phyloP scores from a whole-genome alignment of 2,113 vertebrate species.

The Campylomormyrus numenius region DNA sequence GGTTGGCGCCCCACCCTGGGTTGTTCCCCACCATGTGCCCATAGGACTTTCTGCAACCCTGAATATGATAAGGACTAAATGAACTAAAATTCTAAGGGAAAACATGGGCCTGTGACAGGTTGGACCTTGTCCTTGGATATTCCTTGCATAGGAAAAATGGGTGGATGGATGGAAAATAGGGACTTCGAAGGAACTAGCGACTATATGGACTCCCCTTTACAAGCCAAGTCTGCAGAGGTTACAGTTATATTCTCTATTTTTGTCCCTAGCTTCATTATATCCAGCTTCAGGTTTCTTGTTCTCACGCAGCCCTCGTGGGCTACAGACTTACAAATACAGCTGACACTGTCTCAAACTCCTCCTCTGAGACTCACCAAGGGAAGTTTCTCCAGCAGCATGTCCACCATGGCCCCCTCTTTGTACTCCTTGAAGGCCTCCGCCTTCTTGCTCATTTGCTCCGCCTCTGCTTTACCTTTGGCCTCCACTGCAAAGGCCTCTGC shows the following conservation, averaged over 20 bases:
- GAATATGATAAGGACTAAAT: too few relatives aligned
- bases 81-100: not conserved
- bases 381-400: conserved; percentile 81
- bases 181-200: not conserved
- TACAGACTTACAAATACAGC: not conserved
- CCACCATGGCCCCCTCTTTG: conserved; percentile 79
- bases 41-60: too few relatives aligned
- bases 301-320: not conserved
- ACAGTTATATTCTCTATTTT: not conserved
- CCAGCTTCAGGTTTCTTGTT: not conserved
- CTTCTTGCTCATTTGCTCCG: conserved; percentile 82
- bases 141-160: not conserved
- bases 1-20: too few relatives aligned
- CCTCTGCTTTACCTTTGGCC: conserved; percentile 73
- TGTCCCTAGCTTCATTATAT: not conserved
- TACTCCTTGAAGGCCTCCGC: conserved; percentile 80
- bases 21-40: too few relatives aligned
- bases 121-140: not conserved
- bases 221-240: not conserved
- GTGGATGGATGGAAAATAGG: not conserved
- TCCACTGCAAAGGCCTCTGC: conserved; percentile 75
- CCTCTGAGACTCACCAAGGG: conserved; percentile 62
- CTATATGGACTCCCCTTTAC: not conserved
- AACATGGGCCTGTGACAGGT: not conserved
- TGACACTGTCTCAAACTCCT: not conserved